Conservation (phyloP, 2,888 invertebrate species). For the Trachelus stipa region DNA sequence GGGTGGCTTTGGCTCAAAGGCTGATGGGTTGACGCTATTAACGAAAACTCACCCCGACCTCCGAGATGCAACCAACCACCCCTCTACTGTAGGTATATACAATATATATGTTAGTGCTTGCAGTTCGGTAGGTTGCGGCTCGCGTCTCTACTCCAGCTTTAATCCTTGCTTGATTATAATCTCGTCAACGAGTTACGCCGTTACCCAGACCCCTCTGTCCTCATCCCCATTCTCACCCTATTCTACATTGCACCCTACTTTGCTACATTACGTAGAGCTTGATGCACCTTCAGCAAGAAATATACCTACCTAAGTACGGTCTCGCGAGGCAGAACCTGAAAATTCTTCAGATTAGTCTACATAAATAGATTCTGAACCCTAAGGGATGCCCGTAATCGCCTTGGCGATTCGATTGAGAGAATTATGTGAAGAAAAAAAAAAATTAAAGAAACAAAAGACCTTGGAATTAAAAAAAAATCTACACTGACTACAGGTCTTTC, state of each 20-base stretch:
- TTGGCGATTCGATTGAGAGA: background rate
- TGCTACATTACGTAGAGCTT: background rate
- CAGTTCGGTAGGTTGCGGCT: conserved; percentile 2
- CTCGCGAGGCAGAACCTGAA: background rate
- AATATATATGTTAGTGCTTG: background rate
- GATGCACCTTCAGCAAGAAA: background rate
- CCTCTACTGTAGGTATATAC: background rate
- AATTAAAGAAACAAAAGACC: background rate
- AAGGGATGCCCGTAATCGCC: background rate
- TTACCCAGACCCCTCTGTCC: conserved; percentile 35
- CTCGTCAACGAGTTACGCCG: conserved; percentile 64
- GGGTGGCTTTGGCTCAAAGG: conserved; percentile 52
- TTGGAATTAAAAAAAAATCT: background rate
- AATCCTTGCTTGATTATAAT: conserved; percentile 64
- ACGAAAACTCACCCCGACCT: conserved; percentile 38
- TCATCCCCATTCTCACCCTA: conserved; percentile 3
- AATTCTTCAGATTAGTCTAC: background rate
- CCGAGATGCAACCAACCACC: background rate
- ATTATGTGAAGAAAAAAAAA: background rate
- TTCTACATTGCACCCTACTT: background rate
- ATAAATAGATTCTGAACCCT: background rate
- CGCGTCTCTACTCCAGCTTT: conserved; percentile 48
- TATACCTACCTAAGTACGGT: background rate
- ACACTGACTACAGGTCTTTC: background rate
- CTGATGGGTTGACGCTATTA: conserved; percentile 55